phyloP scores from a whole-genome alignment of 2,888 invertebrate genomes.

The Diploptera punctata region DNA sequence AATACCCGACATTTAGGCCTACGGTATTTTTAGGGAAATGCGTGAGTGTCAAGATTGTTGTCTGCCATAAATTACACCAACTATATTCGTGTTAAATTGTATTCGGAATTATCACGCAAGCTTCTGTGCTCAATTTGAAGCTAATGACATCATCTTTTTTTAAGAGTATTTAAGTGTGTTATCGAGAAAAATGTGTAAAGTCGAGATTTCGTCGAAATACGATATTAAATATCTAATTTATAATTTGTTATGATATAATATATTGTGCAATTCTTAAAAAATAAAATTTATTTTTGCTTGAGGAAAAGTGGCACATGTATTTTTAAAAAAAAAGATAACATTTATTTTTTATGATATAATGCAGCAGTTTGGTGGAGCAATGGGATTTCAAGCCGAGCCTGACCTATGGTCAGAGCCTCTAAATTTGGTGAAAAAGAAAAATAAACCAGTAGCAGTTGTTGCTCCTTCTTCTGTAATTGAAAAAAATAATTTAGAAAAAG shows the following conservation, averaged over 20 bases:
- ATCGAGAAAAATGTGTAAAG: no score
- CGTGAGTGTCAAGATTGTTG: conserved; percentile 13
- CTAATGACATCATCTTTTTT: no score
- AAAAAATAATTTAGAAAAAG: not conserved
- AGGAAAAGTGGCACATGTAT: no score
- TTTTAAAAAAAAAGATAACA: no score
- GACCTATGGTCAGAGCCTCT: conserved; percentile 53
- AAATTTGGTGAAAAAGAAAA: conserved; percentile 61
- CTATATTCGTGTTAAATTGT: conserved; percentile 8
- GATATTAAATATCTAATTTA: no score
- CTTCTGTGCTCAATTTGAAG: no score
- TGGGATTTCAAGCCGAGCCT: conserved; percentile 31
- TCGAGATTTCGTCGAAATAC: no score
- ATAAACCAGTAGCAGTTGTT: conserved; percentile 61
- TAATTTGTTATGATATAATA: no score
- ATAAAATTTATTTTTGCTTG: no score
- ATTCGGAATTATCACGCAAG: not conserved
- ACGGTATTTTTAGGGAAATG: not conserved
- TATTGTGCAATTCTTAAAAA: no score
- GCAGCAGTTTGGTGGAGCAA: conserved; percentile 7
- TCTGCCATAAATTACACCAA: conserved; percentile 18
- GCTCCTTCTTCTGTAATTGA: conserved; percentile 56
- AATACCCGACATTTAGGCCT: not conserved
- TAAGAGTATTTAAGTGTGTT: no score
- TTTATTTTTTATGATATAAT: not conserved